phyloP scores from a whole-genome alignment of 2,888 invertebrate genomes.

The Amphipoea oculea region DNA sequence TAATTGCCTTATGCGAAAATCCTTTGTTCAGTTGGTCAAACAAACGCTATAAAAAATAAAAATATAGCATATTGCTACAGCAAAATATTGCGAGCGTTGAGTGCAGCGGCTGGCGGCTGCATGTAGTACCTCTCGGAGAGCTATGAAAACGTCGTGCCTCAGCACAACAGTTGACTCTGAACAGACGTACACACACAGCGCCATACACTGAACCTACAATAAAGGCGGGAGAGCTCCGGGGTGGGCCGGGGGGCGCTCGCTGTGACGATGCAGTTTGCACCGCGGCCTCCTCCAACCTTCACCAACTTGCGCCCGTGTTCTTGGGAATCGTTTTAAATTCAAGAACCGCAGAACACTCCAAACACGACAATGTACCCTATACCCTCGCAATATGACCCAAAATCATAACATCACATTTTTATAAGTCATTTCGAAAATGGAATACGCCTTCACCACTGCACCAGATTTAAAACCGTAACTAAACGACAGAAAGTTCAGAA shows the following conservation, averaged over 20 bases:
- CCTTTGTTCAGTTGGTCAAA: conserved; percentile 65
- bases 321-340: conserved; percentile 91
- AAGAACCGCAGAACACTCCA: conserved; percentile 86
- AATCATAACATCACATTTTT: conserved; percentile 76
- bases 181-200: conserved; percentile 80
- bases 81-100: conserved; percentile 82
- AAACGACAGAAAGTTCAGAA: conserved; percentile 79
- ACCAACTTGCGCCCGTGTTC: conserved; percentile 90
- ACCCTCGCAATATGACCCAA: conserved; percentile 74
- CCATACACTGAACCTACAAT: conserved; percentile 79
- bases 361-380: conserved; percentile 80
- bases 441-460: conserved; percentile 73
- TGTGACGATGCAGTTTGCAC: conserved; percentile 90
- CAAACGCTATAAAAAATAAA: conserved; percentile 55
- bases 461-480: conserved; percentile 81
- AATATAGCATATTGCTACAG: conserved; percentile 66
- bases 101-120: conserved; percentile 75
- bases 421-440: conserved; percentile 85
- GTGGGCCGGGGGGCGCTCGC: conserved; percentile 77
- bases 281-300: conserved; percentile 90
- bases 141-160: conserved; percentile 85
- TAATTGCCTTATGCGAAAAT: conserved; percentile 57
- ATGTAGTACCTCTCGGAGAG: conserved; percentile 77
- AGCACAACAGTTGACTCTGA: conserved; percentile 88
- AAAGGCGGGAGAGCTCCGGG: conserved; percentile 79